Evolutionary conservation across 2,888 invertebrate species (phyloP), one percentile per base, ranked within the genome.

Genomic region (Cryptus armator): DNA sequence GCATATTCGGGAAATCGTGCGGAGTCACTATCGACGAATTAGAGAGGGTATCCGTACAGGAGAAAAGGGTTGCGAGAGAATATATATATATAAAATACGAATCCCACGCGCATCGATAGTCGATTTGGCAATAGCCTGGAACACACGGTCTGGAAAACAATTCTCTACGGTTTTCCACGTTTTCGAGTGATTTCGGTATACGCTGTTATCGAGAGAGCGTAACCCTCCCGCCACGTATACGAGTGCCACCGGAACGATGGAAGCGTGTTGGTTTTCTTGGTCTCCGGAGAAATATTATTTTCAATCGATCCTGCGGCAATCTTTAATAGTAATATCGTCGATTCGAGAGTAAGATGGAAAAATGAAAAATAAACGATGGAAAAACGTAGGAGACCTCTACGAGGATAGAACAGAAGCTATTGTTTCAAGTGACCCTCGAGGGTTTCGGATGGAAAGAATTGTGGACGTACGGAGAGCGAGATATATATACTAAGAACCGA

Each of bases 281-380:
- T 83, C 83, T 76, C 83, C 71, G 71, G 83, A 83, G 83, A 80
- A 83, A 83, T 83, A 80, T 83, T 80, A 83, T 79, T 83, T 83
- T 66, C 83, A 75, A 83, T 83, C 79, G 79, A 80, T 76, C 75
- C 70, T 80, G 70, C 46, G 29, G 19, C 24, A 29, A 74, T 19
- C 74, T 74, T 48, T 32, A 46, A 29, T 62, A 48, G 70, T 48
- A 66, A 80, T 32, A 78, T 67, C 64, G 37, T 43, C 12, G 51
- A 37, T 43, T 46, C 70, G 46, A 64, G 24, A 32, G 53, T 43
- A 80, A 83, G 48, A 80, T 24, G 66, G 66, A 75, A 70, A 14
- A 70, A 66, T 71, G 19, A 43, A 83, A 44, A 24, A 71, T 43
- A 51, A 44, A 19, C 62, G 71, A 72, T 3, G 12, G 14, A 66